Conservation (phyloP, 1,140 invertebrate genomes). For the Limonius californicus region DNA sequence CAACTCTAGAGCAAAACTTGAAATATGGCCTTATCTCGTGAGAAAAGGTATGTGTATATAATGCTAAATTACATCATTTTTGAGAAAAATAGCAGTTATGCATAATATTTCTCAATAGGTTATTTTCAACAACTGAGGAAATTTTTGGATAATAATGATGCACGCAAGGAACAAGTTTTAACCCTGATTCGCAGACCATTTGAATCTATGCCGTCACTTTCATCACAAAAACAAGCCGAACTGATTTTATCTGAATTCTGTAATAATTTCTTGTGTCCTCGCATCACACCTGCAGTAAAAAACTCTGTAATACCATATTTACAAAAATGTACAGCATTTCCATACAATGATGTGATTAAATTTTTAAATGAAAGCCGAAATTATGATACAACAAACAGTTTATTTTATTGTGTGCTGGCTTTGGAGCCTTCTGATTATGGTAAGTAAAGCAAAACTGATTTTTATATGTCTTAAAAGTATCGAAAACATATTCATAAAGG, state of each 20-base stretch:
- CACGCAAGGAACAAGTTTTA: slow-evolving; percentile 60
- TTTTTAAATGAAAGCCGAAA: slow-evolving; percentile 47
- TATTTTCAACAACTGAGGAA: slow-evolving; percentile 72
- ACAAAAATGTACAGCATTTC: slow-evolving; percentile 48
- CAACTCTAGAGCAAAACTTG: slow-evolving; percentile 13
- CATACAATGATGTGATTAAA: slow-evolving; percentile 50
- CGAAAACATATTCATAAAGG: too few species aligned
- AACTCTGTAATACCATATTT: slow-evolving; percentile 52
- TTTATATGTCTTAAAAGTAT: neutral
- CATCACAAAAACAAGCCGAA: slow-evolving; percentile 26
- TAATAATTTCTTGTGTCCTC: slow-evolving; percentile 37
- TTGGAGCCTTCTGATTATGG: slow-evolving; percentile 63
- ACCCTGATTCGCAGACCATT: slow-evolving; percentile 75
- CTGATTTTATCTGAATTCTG: slow-evolving; percentile 45
- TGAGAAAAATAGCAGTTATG: slow-evolving; percentile 17
- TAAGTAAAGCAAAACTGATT: slow-evolving; percentile 43
- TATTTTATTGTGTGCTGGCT: slow-evolving; percentile 61
- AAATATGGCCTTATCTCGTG: slow-evolving; percentile 17
- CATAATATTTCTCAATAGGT: slow-evolving; percentile 46
- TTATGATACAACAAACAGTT: slow-evolving; percentile 43
- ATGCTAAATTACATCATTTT: too few species aligned
- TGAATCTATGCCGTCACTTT: slow-evolving; percentile 43
- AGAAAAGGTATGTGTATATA: slow-evolving; percentile 17
- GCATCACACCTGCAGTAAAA: slow-evolving; percentile 48
- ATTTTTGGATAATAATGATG: slow-evolving; percentile 59